phyloP scores from a whole-genome alignment of 2,797 vertebrate species.

The Typhlichthys subterraneus region DNA sequence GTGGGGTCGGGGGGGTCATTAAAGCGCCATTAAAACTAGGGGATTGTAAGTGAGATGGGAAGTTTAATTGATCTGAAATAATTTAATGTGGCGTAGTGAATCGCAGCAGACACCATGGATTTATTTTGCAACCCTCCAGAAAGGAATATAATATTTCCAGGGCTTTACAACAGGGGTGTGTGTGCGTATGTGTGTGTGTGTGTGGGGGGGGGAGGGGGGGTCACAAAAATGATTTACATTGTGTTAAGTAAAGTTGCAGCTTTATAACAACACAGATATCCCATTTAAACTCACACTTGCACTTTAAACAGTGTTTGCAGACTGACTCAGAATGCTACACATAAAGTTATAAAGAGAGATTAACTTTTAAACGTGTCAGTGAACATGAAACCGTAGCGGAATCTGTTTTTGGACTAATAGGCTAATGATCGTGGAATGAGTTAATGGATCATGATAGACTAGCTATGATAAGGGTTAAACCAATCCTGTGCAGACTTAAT shows the following conservation, averaged over 20 bases:
- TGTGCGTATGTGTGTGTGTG: too few species aligned
- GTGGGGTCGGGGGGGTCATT: slow-evolving; percentile 25
- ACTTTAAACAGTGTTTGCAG: slow-evolving; percentile 43
- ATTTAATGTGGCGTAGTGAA: slow-evolving; percentile 86
- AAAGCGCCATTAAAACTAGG: slow-evolving; percentile 71
- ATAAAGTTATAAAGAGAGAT: slow-evolving; percentile 17
- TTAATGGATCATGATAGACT: slow-evolving; percentile 48
- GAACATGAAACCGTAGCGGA: slow-evolving; percentile 6
- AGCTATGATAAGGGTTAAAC: slow-evolving; percentile 57
- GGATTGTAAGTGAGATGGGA: slow-evolving; percentile 83
- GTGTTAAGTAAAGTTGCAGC: slow-evolving; percentile 74
- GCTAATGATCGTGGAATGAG: slow-evolving; percentile 30
- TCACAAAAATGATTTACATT: slow-evolving; percentile 57
- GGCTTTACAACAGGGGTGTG: slow-evolving; percentile 74
- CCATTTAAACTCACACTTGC: slow-evolving; percentile 54
- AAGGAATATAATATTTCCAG: slow-evolving; percentile 81
- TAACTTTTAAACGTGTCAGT: slow-evolving; percentile 31
- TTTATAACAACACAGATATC: slow-evolving; percentile 55
- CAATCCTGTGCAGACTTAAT: slow-evolving; percentile 51
- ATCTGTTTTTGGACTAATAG: slow-evolving; percentile 26
- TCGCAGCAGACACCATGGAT: slow-evolving; percentile 80
- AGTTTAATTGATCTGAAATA: slow-evolving; percentile 85
- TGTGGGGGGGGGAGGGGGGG: too few species aligned
- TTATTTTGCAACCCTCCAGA: slow-evolving; percentile 74
- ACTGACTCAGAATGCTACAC: slow-evolving; percentile 14